Evolutionary conservation across 2,113 vertebrate genomes (phyloP), one percentile per base, ranked within the genome.

Genomic region (Saccopteryx bilineata): DNA sequence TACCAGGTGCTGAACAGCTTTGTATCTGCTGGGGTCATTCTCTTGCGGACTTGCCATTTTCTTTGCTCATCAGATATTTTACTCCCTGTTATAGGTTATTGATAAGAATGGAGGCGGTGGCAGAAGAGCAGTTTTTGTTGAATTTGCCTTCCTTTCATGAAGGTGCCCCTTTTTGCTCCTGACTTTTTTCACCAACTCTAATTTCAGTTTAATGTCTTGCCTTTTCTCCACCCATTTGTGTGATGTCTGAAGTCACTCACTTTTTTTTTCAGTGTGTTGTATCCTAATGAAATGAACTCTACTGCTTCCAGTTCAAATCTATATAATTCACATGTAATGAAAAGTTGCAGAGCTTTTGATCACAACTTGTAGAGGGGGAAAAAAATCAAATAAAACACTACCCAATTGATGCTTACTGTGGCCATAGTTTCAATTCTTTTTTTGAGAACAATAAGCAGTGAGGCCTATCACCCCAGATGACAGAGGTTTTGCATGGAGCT

Each of bases 401-500:
- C 31, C 21, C 61, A 79, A n/a, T 74, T 13, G 23, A 1, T 93
- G 63, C 33, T 17, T 10, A 9, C 4, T 21, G 5, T 74, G 78
- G 56, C 63, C 52, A n/a, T 26, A 48, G 65, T 96, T 97, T 88
- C 96, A 96, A 87, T 97, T 96, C 0, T 46, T 52, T 13, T n/a
- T 21, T 3, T 23, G 31, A 84, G 66, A 60, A 83, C 19, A 23
- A 11, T 26, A n/a, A 89, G 69, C 91, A 58, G 0, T 65, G 88
- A 63, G 19, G 18, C 17, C 23, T 11, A 0, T 26, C 24, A 31
- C 31, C 14, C 11, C 28, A 93, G 94, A 79, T 52, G 66, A 86
- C 65, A 52, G 74, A 88, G 84, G 72, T 79, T 94, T 75, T 93
- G 39, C 17, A 3, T 83, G 48, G 11, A 1, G 3, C 23, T 75